phyloP scores from a whole-genome alignment of 2,113 vertebrate genomes.

The Pollimyrus isidori region DNA sequence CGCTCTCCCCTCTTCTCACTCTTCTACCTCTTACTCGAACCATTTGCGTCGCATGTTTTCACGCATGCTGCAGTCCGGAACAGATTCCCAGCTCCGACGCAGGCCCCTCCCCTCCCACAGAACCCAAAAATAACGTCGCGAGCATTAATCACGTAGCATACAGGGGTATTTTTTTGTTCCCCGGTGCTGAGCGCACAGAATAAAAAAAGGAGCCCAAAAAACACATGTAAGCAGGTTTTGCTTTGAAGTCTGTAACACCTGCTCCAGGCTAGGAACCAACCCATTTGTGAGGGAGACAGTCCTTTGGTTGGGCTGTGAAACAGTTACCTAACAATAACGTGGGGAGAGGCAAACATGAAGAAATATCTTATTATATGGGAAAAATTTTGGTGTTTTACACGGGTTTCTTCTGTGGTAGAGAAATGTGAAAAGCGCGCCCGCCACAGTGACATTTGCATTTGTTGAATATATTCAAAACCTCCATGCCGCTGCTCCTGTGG shows the following conservation, averaged over 20 bases:
- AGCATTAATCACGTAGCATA: background rate
- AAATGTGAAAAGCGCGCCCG: background rate
- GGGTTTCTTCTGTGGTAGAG: background rate
- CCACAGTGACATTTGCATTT: background rate
- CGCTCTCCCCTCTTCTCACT: background rate
- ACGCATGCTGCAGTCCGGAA: background rate
- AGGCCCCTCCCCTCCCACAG: background rate
- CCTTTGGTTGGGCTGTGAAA: background rate
- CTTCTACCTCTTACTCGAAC: background rate
- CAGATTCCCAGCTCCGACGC: background rate
- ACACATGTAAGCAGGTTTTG: background rate
- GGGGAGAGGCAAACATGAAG: background rate
- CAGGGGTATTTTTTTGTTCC: background rate
- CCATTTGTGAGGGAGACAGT: background rate
- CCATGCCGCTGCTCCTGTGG: background rate
- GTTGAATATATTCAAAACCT: slow-evolving; percentile 1
- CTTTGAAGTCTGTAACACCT: background rate
- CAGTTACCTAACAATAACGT: background rate
- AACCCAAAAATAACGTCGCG: background rate
- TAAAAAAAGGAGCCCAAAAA: background rate
- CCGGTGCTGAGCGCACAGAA: background rate
- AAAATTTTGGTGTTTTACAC: background rate
- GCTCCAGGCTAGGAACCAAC: background rate
- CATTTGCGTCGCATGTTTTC: background rate
- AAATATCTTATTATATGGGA: background rate